phyloP scores from a whole-genome alignment of 2,113 vertebrate genomes.

The Lophura nycthemera region DNA sequence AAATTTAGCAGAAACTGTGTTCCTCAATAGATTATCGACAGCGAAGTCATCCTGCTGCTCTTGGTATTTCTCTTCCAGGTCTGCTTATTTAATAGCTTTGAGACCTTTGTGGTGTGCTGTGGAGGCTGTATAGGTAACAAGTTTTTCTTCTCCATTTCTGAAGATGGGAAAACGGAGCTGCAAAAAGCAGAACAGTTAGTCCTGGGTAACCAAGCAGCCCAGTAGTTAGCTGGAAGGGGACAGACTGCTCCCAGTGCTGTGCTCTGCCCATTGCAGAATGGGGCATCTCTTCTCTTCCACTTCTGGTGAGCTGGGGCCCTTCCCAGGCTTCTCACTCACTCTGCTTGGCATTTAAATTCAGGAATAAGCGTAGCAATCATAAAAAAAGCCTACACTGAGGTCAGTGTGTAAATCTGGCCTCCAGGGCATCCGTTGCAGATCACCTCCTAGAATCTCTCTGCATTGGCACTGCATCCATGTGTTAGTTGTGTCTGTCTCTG shows the following conservation, averaged over 20 bases:
- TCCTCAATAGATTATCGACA: not conserved
- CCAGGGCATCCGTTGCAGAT: accelerated
- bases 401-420: not conserved
- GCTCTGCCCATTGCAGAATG: accelerated
- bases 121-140: not conserved
- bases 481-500: accelerated
- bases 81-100: not conserved
- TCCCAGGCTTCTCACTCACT: not conserved
- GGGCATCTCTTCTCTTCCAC: not conserved
- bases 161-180: not conserved
- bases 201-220: not conserved
- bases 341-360: not conserved
- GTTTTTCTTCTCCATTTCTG: not conserved
- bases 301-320: not conserved
- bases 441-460: not conserved
- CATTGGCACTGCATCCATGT: accelerated
- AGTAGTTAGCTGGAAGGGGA: not conserved
- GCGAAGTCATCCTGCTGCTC: not conserved
- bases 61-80: not conserved
- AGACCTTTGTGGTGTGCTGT: not conserved
- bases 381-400: not conserved
- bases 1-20: not conserved
- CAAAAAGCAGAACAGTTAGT: constrained; percentile 2
- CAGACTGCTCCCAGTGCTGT: accelerated
- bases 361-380: not conserved